phyloP scores from a whole-genome alignment of 2,888 invertebrate species.

The Pilophorus perplexus region DNA sequence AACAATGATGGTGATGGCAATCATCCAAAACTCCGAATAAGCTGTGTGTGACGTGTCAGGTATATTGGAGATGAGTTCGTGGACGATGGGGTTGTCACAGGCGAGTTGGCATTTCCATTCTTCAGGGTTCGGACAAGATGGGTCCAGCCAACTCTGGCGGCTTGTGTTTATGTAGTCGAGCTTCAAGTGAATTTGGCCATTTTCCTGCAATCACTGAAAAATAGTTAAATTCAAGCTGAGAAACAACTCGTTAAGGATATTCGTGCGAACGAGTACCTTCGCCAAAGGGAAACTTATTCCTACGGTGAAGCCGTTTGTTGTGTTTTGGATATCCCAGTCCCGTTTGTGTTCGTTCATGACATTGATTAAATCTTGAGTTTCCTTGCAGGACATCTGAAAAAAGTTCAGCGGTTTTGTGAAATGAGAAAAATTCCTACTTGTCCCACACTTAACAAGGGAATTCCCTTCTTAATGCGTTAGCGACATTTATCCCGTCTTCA shows the following conservation, averaged over 20 bases:
- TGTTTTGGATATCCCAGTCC: not conserved
- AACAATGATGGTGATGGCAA: constrained; percentile 57
- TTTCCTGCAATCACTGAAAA: constrained; percentile 4
- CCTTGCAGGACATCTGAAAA: constrained; percentile 28
- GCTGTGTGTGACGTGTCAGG: constrained; percentile 49
- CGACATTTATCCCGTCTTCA: too few relatives aligned
- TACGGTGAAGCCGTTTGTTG: not conserved
- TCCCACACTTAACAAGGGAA: not conserved
- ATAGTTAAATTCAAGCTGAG: not conserved
- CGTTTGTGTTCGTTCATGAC: constrained; percentile 3
- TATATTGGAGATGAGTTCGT: constrained; percentile 53
- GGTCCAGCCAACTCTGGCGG: constrained; percentile 14
- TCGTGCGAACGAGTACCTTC: too few relatives aligned
- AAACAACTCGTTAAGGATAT: too few relatives aligned
- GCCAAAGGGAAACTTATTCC: constrained; percentile 30
- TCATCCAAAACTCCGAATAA: constrained; percentile 69
- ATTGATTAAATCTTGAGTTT: constrained; percentile 5
- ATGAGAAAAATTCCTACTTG: too few relatives aligned
- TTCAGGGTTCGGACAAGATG: not conserved
- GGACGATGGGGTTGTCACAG: constrained; percentile 55
- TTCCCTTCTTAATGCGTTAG: too few relatives aligned
- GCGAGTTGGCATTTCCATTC: constrained; percentile 53
- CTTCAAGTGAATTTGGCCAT: constrained; percentile 23
- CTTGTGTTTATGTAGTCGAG: constrained; percentile 18
- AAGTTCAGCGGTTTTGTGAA: too few relatives aligned